Evolutionary conservation across 30 jellyfish, hydroid and myxozoan species (phyloP).

Genomic region (Pelagia noctiluca): DNA sequence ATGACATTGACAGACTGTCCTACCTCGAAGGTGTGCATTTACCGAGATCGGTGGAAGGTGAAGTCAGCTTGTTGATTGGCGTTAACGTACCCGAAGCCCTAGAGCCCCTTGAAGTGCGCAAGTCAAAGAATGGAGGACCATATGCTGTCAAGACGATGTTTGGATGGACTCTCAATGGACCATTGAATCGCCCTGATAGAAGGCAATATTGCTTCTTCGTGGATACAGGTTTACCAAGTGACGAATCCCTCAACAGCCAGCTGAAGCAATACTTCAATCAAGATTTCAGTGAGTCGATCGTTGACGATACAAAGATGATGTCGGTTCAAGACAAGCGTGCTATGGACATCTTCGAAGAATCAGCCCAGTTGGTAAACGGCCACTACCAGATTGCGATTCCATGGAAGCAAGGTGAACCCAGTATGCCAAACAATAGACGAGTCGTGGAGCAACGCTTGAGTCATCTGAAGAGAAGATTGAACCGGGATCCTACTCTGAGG

Average conservation of each 20-base stretch:
- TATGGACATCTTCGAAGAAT: constrained; percentile 32
- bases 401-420: constrained; percentile 32
- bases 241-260: constrained; percentile 20
- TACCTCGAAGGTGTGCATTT: constrained; percentile 6
- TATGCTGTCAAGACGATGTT: constrained; percentile 61
- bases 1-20: constrained; percentile 14
- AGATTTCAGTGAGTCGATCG: constrained; percentile 32
- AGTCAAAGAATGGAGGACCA: constrained; percentile 47
- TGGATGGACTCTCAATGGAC: constrained; percentile 75
- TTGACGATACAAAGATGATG: constrained; percentile 11
- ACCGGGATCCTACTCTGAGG: constrained; percentile 14
- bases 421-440: constrained; percentile 40
- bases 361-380: constrained; percentile 16
- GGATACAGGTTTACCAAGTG: neutral
- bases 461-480: constrained; percentile 25
- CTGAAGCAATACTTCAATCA: constrained; percentile 38
- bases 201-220: neutral
- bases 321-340: constrained; percentile 55
- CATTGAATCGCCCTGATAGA: constrained; percentile 17
- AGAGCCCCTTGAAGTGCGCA: constrained; percentile 47
- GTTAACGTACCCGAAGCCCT: constrained; percentile 56
- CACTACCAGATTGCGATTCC: constrained; percentile 64
- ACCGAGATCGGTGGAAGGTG: neutral
- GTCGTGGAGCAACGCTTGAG: constrained; percentile 34
- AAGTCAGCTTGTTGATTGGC: constrained; percentile 35